Base-by-base conservation (phyloP, 2,888 invertebrate genomes). In the Phengaris arion region DNA sequence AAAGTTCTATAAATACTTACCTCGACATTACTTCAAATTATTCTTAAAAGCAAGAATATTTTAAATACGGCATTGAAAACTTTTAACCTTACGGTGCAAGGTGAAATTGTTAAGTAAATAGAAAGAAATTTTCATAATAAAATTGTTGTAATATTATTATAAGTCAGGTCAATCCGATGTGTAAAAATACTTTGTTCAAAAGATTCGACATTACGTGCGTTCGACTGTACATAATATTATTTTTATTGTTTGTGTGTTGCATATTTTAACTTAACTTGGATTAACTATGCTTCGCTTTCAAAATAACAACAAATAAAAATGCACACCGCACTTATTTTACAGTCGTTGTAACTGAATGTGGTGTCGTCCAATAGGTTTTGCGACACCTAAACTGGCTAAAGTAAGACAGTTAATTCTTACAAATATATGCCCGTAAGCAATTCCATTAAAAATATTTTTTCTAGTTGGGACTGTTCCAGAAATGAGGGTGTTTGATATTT, bases 401-500 rank as follows among this genome's bases (percentile, higher is more conserved):
- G 64, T 35, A 12, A 64, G 35, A 64, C 13, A 64, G 12, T 64
- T 64, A 35, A 64, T 64, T 35, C 35, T 35, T 12, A 0, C 10
- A 52, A 52, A 10, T 45, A 35, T 22, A 59, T 5, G 15, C 64
- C 64, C 48, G 48, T 45, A 45, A 2, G 12, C 12, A 64, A 35
- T 64, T 22, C 10, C 59, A 64, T 64, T 64, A 64, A 35, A 64
- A 64, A 64, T 1, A 12, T 12, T 6, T 35, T 64, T 64, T 45
- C 12, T 64, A 64, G 64, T 64, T 64, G 64, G 35, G 15, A 45
- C 6, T 35, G 35, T 64, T 64, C 64, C 64, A 64, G 64, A 64
- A 64, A 12, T 22, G 22, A 22, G 22, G 22, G 22, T 22, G 22
- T 22, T 22, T 22, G 22, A 22, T 22, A 22, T 22, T 22, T 22